Base-by-base conservation (phyloP, 2,797 vertebrate genomes). In the Esox lucius region DNA sequence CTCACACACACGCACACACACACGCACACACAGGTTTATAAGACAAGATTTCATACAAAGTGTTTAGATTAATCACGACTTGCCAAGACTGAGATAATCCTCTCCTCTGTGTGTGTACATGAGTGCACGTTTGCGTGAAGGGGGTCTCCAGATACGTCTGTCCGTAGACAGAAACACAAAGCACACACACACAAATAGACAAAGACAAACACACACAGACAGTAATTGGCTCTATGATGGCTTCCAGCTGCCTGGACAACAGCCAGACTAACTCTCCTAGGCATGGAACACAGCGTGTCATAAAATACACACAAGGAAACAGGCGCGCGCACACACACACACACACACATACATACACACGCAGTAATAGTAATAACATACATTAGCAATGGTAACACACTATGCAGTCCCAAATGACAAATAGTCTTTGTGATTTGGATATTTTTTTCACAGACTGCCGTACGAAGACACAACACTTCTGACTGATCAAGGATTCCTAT, bases 141-240 rank as follows among this genome's bases (percentile, higher is more conserved):
- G 1, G 48, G 17, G 26, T 15, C 39, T 26, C 8, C 4, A 13
- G 46, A 70, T 9, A 4, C 48, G 68, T 70, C n/a, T 69, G 68
- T 70, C n/a, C 39, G 46, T 11, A 70, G 48, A 24, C 48, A 70
- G 6, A 70, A 16, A 51, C 24, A 53, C 26, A 70, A 70, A 19
- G 9, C 12, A 70, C 8, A 31, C 17, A 70, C 15, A 49, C 48
- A 70, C 3, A 70, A 24, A 51, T 9, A 51, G 22, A 51, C 3
- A 51, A 12, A 49, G 13, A 51, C 46, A 70, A 15, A 70, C 46
- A 70, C 12, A 49, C 12, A 51, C 93, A 95, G 95, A 95, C 95
- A 95, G 93, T 96, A 96, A 97, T 97, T 98, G 96, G 94, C 94
- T 93, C 92, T 90, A 81, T 96, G 96, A 98, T 97, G 94, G 94